phyloP scores from a whole-genome alignment of 2,113 vertebrate species.

The Pseudorectes ferrugineus region DNA sequence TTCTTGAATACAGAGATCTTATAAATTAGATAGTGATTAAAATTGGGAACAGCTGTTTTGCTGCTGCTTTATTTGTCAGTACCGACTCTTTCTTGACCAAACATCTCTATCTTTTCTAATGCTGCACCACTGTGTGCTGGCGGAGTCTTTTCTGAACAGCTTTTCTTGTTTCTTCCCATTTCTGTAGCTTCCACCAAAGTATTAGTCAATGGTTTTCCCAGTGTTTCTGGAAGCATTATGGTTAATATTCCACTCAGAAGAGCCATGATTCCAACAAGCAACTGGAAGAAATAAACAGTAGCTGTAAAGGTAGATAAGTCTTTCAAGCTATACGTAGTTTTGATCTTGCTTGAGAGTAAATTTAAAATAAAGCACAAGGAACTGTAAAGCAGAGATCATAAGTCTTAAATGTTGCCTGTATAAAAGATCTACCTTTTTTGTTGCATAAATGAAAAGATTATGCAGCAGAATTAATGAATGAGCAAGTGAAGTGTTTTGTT shows the following conservation, averaged over 20 bases:
- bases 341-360: not conserved
- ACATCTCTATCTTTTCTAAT: slow-evolving; percentile 61
- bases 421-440: not conserved
- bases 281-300: slow-evolving; percentile 68
- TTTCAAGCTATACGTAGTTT: not conserved
- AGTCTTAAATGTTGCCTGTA: not conserved
- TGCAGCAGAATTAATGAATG: not conserved
- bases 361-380: not conserved
- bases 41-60: not conserved
- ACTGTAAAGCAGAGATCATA: not conserved
- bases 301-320: not conserved
- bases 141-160: slow-evolving; percentile 13
- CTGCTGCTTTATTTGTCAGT: slow-evolving; percentile 8
- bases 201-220: slow-evolving; percentile 80
- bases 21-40: not conserved
- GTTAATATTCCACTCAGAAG: slow-evolving; percentile 84
- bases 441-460: not conserved
- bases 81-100: not conserved
- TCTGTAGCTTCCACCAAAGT: slow-evolving; percentile 82
- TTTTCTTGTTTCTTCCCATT: slow-evolving; percentile 61
- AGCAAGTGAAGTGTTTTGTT: not conserved
- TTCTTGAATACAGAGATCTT: slow-evolving; percentile 1
- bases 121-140: not conserved
- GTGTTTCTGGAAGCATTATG: slow-evolving; percentile 85
- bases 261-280: slow-evolving; percentile 85